These are phyloP conservation scores for Falcaria lacertinaria DNA, from an alignment of 2,888 invertebrate species.

Conservation along the genomic window DNA sequence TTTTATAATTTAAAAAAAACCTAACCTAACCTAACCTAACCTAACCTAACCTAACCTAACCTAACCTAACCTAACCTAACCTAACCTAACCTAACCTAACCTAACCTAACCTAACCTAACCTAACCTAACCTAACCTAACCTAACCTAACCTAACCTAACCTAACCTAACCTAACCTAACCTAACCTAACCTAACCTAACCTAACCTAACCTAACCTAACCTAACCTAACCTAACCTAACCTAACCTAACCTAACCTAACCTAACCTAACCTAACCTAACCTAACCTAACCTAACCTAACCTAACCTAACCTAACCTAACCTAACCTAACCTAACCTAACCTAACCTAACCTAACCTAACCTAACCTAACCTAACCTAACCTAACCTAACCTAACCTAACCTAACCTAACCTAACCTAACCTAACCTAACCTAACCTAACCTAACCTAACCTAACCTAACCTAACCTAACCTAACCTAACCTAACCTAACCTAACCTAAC, in stretches of 20 bases:
- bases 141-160: slow-evolving; percentile 14
- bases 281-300: slow-evolving; percentile 12
- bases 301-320: slow-evolving; percentile 15
- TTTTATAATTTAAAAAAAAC: no score
- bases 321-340: slow-evolving; percentile 10
- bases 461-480: slow-evolving; percentile 11
- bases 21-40: slow-evolving; percentile 19
- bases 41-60: slow-evolving; percentile 17
- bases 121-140: slow-evolving; percentile 10
- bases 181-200: slow-evolving; percentile 10
- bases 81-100: slow-evolving; percentile 13
- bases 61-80: slow-evolving; percentile 18
- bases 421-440: slow-evolving; percentile 13
- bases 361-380: slow-evolving; percentile 13
- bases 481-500: slow-evolving; percentile 78
- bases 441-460: slow-evolving; percentile 9
- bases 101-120: slow-evolving; percentile 9
- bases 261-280: slow-evolving; percentile 15
- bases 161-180: slow-evolving; percentile 17
- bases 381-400: slow-evolving; percentile 13
- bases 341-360: slow-evolving; percentile 9
- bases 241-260: slow-evolving; percentile 12
- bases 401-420: slow-evolving; percentile 13
- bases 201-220: slow-evolving; percentile 9
- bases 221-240: slow-evolving; percentile 9